Conservation (phyloP, 2,888 invertebrate species). For the Anticlea derivata region DNA sequence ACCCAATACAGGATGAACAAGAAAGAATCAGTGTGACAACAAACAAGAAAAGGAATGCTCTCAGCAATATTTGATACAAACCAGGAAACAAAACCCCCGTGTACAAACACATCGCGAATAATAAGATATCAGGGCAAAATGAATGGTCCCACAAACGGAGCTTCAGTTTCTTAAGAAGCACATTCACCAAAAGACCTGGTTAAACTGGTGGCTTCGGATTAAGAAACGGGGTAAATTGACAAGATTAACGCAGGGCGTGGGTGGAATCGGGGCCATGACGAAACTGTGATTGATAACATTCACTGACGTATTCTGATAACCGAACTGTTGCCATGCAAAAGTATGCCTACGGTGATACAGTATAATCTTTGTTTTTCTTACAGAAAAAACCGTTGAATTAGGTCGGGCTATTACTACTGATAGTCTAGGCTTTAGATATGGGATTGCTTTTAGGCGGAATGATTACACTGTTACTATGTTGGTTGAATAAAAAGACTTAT, state of each 20-base stretch:
- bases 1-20: no score
- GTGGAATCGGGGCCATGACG: conserved; percentile 75
- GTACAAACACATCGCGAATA: conserved; percentile 18
- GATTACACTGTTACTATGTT: neutral
- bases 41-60: conserved; percentile 41
- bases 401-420: conserved; percentile 21
- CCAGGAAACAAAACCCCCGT: conserved; percentile 37
- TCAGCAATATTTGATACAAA: conserved; percentile 41
- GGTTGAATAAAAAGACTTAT: neutral
- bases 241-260: conserved; percentile 72
- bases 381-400: conserved; percentile 29
- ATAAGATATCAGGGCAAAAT: conserved; percentile 35
- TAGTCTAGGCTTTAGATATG: conserved; percentile 29
- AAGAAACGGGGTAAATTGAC: conserved; percentile 76
- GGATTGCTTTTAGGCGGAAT: conserved; percentile 18
- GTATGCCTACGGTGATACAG: conserved; percentile 27
- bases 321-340: conserved; percentile 58
- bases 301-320: conserved; percentile 61
- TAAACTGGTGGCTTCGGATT: conserved; percentile 58
- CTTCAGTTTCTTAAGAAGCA: conserved; percentile 27
- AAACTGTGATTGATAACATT: conserved; percentile 76
- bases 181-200: conserved; percentile 34
- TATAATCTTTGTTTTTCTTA: conserved; percentile 32
- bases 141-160: conserved; percentile 40
- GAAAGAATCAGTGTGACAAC: no score